phyloP scores from a whole-genome alignment of 2,888 invertebrate genomes.

The Rugalucina vietnamica region DNA sequence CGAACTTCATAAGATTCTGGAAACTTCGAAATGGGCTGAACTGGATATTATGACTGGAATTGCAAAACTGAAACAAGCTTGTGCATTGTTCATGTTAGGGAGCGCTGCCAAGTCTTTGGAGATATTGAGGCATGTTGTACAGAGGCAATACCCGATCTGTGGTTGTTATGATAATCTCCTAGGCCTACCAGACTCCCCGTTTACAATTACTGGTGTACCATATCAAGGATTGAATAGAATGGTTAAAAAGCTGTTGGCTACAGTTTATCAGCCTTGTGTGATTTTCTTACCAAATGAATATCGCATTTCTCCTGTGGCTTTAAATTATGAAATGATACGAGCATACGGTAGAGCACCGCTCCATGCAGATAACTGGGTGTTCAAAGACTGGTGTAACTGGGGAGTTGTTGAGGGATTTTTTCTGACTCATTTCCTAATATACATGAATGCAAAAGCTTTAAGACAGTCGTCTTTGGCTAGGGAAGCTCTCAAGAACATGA shows the following conservation, averaged over 20 bases:
- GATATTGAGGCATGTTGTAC: background rate
- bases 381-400: background rate
- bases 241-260: too few relatives aligned
- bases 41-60: background rate
- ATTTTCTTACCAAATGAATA: background rate
- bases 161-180: background rate
- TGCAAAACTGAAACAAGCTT: background rate
- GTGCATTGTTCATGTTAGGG: background rate
- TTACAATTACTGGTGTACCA: background rate
- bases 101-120: background rate
- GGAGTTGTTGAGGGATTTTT: background rate
- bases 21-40: background rate
- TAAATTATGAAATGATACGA: background rate
- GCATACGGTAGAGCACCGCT: background rate
- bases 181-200: background rate
- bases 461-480: background rate
- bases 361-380: background rate
- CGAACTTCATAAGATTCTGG: background rate
- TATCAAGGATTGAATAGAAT: too few relatives aligned
- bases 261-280: background rate
- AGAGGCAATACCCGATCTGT: background rate
- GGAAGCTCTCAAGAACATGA: background rate
- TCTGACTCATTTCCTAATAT: background rate
- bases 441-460: background rate
- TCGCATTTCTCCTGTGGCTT: background rate